These are phyloP conservation scores for Euschistus heros DNA, from an alignment of 1,140 invertebrate genomes.

Conservation along the genomic window DNA sequence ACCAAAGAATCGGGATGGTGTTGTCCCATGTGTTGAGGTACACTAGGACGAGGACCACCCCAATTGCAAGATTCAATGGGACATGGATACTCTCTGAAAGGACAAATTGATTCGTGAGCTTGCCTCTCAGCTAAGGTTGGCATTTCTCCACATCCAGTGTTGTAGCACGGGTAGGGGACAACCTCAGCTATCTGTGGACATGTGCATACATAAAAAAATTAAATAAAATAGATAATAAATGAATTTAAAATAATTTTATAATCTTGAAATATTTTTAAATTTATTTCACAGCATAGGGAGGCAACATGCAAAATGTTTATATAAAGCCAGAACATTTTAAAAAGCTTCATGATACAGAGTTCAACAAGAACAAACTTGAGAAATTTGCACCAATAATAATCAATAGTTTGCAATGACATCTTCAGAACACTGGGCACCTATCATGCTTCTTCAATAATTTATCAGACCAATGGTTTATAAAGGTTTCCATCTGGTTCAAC, in stretches of 20 bases:
- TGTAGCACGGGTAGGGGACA: not conserved
- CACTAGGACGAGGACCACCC: conserved; percentile 26
- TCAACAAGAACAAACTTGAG: too few relatives aligned
- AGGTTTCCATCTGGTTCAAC: too few relatives aligned
- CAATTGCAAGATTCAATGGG: conserved; percentile 27
- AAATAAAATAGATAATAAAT: not conserved
- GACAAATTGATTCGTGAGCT: conserved; percentile 28
- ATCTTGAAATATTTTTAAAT: conserved; percentile 27
- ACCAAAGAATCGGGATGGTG: conserved; percentile 15
- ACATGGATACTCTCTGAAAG: conserved; percentile 27
- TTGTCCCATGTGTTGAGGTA: conserved; percentile 24
- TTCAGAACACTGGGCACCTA: too few relatives aligned
- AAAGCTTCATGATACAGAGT: too few relatives aligned
- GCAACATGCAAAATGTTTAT: too few relatives aligned
- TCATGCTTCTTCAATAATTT: too few relatives aligned
- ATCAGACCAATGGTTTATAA: too few relatives aligned
- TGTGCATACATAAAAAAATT: not conserved
- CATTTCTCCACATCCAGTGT: conserved; percentile 24
- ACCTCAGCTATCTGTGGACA: conserved; percentile 2
- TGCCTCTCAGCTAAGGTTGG: conserved; percentile 25
- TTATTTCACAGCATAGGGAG: too few relatives aligned
- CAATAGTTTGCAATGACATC: too few relatives aligned
- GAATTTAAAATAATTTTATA: conserved; percentile 10
- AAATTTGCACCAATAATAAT: too few relatives aligned
- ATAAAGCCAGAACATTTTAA: too few relatives aligned